Base-by-base conservation (phyloP, 2,113 vertebrate species). In the Oostethus manadensis region DNA sequence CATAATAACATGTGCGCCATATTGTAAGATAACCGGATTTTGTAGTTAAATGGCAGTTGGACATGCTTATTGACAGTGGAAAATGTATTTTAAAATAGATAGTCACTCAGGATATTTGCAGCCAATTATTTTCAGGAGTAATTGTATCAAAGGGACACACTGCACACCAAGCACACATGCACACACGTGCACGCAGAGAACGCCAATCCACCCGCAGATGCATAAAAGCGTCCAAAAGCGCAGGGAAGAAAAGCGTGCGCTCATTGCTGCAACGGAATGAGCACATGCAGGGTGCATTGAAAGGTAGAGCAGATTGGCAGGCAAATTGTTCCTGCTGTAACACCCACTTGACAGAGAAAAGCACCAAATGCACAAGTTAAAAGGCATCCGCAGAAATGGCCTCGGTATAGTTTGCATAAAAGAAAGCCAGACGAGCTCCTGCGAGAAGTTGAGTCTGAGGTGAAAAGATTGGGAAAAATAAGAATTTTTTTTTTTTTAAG, bases 281-380 rank as follows among this genome's bases (percentile, higher is more conserved):
- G 56, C 14, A 50, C 21, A 2, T 33, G 22, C 38, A 29, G 57
- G 51, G 50, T 70, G 66, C 49, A 61, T 46, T 45, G 48, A 61
- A 63, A 68, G 53, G 70, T 47, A 45, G 71, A 4, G 56, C 40
- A 86, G 86, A 89, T 68, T 84, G 87, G 82, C 87, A 79, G 75
- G 54, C 49, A 75, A 78, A 81, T 76, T 60, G 49, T 69, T 81
- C 44, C 51, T 6, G 21, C 64, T 33, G 48, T 74, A 78, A 74
- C 45, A 68, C 50, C 71, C 55, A 38, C 66, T 75, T 80, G 72
- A 80, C 71, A 74, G 66, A 70, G 64, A 69, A 74, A 77, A 61
- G 67, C 53, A 60, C 47, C 68, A 68, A 82, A 81, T 63, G 65
- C 60, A 73, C 60, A 63, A 84, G 68, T 74, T 82, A 77, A 79